Base-by-base conservation (phyloP, 2,113 vertebrate genomes). In the Lampris megalopsis region DNA sequence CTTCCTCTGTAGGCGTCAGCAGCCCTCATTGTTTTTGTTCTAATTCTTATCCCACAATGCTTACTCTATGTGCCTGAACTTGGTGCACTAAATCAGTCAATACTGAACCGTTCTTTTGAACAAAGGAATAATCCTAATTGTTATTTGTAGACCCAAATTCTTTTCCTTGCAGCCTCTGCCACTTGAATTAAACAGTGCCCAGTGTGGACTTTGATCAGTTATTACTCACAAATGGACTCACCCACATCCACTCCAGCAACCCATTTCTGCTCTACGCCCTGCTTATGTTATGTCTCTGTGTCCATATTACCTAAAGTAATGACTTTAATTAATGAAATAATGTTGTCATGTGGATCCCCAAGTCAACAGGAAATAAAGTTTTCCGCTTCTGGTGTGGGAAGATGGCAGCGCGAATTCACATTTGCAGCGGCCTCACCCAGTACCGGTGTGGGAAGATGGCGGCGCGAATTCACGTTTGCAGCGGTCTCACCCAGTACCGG, bases 201-300 rank as follows among this genome's bases (percentile, higher is more conserved):
- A 9, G 37, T 41, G 13, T n/a, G 53, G 81, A 86, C 83, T 88
- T 82, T 91, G 82, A 91, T 88, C 77, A 80, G 75, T 86, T 81
- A 82, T 58, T 60, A 64, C 67, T 67, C 78, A 4, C 80, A 82
- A 82, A 89, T 87, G 81, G 77, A 73, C 61, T 47, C 73, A 77
- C 69, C 47, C 71, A 62, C 63, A 47, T 65, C 63, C 78, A 71
- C 5, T 52, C 62, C 49, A 65, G 35, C 59, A 59, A n/a, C 56
- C 60, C 9, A 24, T 47, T 38, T 58, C 57, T 68, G 60, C 60
- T 64, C 37, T 40, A 47, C 63, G 24, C 62, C 68, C 54, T 73
- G 66, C 72, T 65, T 45, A 49, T 11, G 2, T 45, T 24, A 24
- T 45, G 43, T 7, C 57, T 47, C 8, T 58, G 70, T 42, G 71